Evolutionary conservation across 2,797 vertebrate species (phyloP).

Genomic region (Vespertilio murinus): DNA sequence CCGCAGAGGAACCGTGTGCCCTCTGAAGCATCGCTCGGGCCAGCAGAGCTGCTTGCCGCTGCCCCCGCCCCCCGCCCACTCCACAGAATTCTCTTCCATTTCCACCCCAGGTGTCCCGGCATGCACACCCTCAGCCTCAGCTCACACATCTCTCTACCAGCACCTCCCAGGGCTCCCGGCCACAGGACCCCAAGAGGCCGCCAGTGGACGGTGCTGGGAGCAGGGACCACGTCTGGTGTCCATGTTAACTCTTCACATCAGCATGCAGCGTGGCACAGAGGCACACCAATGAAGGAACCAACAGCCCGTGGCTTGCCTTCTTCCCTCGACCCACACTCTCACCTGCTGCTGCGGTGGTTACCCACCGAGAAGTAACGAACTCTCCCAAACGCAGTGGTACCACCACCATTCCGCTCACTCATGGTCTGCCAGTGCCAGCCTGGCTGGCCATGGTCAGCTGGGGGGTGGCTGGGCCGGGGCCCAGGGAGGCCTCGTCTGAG

Average conservation of each 20-base stretch:
- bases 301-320: neutral
- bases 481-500: neutral
- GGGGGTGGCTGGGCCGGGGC: no score
- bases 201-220: neutral
- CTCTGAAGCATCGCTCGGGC: neutral
- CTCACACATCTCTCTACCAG: neutral
- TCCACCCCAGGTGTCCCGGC: neutral
- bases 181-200: neutral
- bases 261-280: neutral
- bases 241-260: neutral
- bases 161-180: neutral
- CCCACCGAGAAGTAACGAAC: neutral
- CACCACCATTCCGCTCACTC: neutral
- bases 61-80: no score
- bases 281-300: neutral
- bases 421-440: neutral
- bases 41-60: no score
- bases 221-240: neutral
- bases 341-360: neutral
- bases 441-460: neutral
- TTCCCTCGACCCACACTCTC: rapidly evolving
- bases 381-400: neutral
- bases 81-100: neutral
- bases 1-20: neutral
- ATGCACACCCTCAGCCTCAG: neutral